Evolutionary conservation across 2,888 invertebrate species (phyloP).

Genomic region (Oscheius sp.): DNA sequence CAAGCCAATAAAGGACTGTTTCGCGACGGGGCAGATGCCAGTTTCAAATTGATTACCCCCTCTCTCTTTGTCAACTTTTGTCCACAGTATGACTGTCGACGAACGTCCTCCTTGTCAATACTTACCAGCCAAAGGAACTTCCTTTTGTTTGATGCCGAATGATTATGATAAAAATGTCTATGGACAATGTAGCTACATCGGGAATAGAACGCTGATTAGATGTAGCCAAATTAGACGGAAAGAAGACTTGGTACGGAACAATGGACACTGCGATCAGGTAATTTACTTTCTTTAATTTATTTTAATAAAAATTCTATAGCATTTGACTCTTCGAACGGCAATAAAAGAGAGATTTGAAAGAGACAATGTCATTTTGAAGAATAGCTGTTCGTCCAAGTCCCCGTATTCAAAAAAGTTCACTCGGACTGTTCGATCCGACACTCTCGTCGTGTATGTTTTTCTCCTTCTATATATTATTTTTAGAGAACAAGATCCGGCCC

Average conservation of each 20-base stretch:
- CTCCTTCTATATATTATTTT: not conserved
- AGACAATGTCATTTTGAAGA: slow-evolving; percentile 5
- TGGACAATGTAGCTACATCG: slow-evolving; percentile 40
- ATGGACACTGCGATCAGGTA: slow-evolving; percentile 37
- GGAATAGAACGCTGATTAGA: slow-evolving; percentile 36
- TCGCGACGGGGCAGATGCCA: not conserved
- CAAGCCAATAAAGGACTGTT: slow-evolving; percentile 6
- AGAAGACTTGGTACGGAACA: slow-evolving; percentile 34
- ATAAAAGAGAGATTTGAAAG: slow-evolving; percentile 4
- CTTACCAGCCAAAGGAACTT: slow-evolving; percentile 14
- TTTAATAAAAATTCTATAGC: slow-evolving; percentile 3
- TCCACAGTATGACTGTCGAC: slow-evolving; percentile 2
- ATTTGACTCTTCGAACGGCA: not conserved
- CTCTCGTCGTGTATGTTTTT: not conserved
- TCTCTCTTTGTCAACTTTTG: not conserved
- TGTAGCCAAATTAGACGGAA: slow-evolving; percentile 40
- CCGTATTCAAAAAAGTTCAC: not conserved
- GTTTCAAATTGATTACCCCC: slow-evolving; percentile 21
- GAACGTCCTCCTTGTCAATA: slow-evolving; percentile 39
- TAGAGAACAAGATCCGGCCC: slow-evolving; percentile 8
- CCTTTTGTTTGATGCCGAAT: slow-evolving; percentile 30
- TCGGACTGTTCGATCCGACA: not conserved
- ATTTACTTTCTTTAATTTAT: not conserved
- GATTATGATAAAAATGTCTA: slow-evolving; percentile 45
- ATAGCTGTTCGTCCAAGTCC: not conserved